Base-by-base conservation (phyloP, 2,888 invertebrate species). In the Cephus pulcher region DNA sequence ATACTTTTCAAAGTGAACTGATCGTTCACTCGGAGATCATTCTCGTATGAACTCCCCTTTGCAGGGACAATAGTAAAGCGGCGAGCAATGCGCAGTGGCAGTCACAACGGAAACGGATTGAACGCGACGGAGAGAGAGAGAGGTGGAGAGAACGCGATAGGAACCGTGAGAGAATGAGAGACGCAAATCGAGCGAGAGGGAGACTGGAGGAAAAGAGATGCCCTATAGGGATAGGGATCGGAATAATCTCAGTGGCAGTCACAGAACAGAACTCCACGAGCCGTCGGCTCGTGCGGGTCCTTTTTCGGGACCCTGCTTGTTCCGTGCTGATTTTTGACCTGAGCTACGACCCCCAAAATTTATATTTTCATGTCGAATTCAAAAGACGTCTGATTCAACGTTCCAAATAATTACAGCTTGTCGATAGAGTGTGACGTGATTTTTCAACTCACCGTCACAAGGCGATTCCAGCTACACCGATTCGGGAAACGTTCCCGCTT, bases 41-140 rank as follows among this genome's bases (percentile, higher is more conserved):
- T 56, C 56, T 15, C 23, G 56, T 15, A 56, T 56, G 23, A 9
- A 56, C 56, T 56, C 23, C 23, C 56, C 56, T 56, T 56, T 2
- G 2, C 56, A 56, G 73, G 69, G 90, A 88, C 90, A 90, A 89
- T 86, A 89, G 78, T 85, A 86, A 82, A 76, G 80, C 91, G 75
- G 86, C 85, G 78, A 71, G 81, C 81, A 80, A 78, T 84, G 86
- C 88, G 84, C 88, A 85, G 88, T 82, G 88, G 87, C 87, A 89
- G 87, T 89, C 89, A 84, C 86, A 90, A 89, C 89, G 90, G 90
- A 91, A 90, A 90, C 88, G 88, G 90, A 90, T 88, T 89, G 87
- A 86, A 83, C 85, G 87, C 87, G 87, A 70, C 84, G 80, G 81
- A 84, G 84, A 86, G 84, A 84, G 34, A 80, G 80, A 77, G 79